Conservation (phyloP, 2,113 vertebrate genomes). For the Pipra filicauda region DNA sequence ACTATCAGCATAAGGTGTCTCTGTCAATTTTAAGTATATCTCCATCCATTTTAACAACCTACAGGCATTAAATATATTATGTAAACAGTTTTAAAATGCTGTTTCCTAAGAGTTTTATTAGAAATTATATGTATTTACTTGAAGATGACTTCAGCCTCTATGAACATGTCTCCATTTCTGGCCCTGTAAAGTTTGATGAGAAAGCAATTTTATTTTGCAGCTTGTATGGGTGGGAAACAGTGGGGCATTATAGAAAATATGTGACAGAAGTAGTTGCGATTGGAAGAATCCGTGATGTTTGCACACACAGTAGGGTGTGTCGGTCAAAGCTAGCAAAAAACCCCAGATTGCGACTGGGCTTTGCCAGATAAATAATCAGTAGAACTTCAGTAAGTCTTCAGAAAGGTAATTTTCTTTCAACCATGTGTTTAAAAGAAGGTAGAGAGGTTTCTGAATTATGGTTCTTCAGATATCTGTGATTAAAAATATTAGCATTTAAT, state of each 20-base stretch:
- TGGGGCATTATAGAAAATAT: conserved; percentile 26
- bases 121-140: not conserved
- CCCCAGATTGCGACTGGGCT: not conserved
- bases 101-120: not conserved
- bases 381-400: not conserved
- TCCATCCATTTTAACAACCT: not conserved
- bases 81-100: not conserved
- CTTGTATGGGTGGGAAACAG: conserved; percentile 4
- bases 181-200: not conserved
- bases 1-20: not conserved
- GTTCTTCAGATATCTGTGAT: not conserved
- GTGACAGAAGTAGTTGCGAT: not conserved
- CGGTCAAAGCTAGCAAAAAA: not conserved
- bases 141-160: not conserved
- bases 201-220: not conserved
- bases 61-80: not conserved
- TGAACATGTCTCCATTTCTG: rapidly evolving
- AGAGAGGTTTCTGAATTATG: not conserved
- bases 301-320: not conserved
- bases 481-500: not conserved
- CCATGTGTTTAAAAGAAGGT: not conserved
- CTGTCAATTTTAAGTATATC: not conserved
- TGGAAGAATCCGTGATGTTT: not conserved
- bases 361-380: not conserved
- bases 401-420: not conserved